Base-by-base conservation (phyloP, 2,113 vertebrate genomes). In the Canis aureus region DNA sequence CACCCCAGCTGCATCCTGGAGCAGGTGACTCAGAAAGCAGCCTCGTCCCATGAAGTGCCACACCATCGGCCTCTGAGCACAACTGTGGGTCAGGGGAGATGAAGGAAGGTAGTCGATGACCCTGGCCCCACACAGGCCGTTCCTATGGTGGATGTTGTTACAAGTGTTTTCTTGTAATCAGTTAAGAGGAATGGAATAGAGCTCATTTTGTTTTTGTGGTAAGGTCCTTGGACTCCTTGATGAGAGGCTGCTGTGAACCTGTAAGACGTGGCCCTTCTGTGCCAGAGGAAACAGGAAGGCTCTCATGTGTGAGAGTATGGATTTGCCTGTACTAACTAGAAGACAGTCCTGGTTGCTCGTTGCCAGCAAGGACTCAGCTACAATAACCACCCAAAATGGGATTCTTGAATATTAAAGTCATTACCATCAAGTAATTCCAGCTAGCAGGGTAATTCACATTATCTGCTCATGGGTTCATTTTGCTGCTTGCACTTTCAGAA, bases 51-150 rank as follows among this genome's bases (percentile, higher is more conserved):
- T 0, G 15, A 27, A 43, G 17, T 51, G 13, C 38, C 23, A 27
- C 22, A 51, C 13, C 43, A 29, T 0, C 0, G 13, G 74, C 43
- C 25, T 78, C 43, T 13, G 8, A 51, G 74, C 43, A 10, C 0
- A 43, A 43, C 43, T 43, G 43, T 43, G 6, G 43, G 5, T 35
- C 35, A 51, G 38, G 22, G 23, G 19, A 35, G 27, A 20, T 20
- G 55, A 43, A 32, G 25, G 25, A 19, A 60, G 11, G 10, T 3
- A 35, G 73, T 76, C 0, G 23, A 27, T 53, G 73, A 9, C 11
- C 62, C 80, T 49, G 53, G 82, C 10, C 29, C 15, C 8, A 2
- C n/a, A 9, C 3, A 16, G 25, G 82, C 53, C 32, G 29, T 15
- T 79, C 22, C 79, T 16, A 5, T 4, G 51, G 9, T 32, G 59